Evolutionary conservation across 1,140 invertebrate species (phyloP).

Genomic region (Tetragonula clypearis): DNA sequence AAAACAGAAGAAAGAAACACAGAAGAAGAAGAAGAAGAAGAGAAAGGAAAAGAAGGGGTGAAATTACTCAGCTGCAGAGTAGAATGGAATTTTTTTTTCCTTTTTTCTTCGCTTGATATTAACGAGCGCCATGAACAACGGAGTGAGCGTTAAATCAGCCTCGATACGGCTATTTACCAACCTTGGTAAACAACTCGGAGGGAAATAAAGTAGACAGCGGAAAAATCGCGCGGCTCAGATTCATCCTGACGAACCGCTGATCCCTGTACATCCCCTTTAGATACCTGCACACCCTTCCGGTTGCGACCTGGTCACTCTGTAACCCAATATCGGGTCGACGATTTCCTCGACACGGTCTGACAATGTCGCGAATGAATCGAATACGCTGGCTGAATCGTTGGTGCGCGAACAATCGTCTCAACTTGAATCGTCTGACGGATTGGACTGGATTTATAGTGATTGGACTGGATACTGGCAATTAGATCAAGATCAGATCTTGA

Average conservation of each 20-base stretch:
- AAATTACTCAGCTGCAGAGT: neutral
- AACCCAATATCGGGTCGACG: conserved; percentile 42
- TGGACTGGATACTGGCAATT: no score
- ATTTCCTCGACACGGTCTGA: conserved; percentile 27
- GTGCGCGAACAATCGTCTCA: conserved; percentile 9
- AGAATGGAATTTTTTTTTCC: neutral
- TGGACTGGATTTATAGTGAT: no score
- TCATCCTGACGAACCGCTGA: conserved; percentile 18
- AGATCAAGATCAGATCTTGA: no score
- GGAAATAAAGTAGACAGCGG: conserved; percentile 32
- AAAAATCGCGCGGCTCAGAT: conserved; percentile 33
- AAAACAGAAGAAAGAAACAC: neutral
- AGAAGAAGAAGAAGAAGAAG: conserved; percentile 5
- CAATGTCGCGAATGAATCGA: conserved; percentile 48
- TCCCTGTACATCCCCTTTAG: conserved; percentile 54
- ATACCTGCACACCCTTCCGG: conserved; percentile 23
- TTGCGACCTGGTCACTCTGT: conserved; percentile 52
- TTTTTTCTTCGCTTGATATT: conserved; percentile 4
- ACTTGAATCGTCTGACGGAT: neutral
- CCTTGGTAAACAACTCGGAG: conserved; percentile 2
- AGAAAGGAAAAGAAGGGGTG: neutral
- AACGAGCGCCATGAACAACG: neutral
- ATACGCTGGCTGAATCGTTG: neutral
- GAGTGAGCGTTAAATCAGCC: conserved; percentile 31
- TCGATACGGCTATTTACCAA: conserved; percentile 35